A percentile compares a stretch with the other conserved stretches of the same genome.
These are phyloP conservation scores for Petrocephalus schoutedeni DNA, from an alignment of 2,797 vertebrate genomes.

Conservation along the genomic window DNA sequence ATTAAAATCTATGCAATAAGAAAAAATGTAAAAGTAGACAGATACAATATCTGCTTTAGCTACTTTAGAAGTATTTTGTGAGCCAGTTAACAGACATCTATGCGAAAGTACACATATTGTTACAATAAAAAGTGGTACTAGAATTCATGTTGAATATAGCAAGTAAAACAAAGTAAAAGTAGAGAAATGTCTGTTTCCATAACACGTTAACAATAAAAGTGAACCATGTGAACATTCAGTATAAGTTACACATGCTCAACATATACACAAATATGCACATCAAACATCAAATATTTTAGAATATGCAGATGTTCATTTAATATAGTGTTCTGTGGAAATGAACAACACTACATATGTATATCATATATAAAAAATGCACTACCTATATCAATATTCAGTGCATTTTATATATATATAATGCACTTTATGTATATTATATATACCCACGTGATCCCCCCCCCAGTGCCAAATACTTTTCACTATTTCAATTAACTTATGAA, in stretches of 20 bases:
- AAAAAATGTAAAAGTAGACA: not conserved
- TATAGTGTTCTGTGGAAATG: not conserved
- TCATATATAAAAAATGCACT: not conserved
- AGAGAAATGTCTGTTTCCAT: not conserved
- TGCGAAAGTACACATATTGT: not conserved
- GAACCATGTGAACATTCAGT: not conserved
- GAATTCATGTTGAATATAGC: not conserved
- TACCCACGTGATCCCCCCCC: not conserved
- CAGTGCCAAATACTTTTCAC: not conserved
- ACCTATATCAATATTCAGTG: not conserved
- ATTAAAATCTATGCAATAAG: constrained; percentile 48
- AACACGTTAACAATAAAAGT: not conserved
- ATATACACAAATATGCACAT: not conserved
- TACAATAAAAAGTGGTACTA: not conserved
- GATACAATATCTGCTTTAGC: not conserved
- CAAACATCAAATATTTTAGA: not conserved
- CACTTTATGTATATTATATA: constrained; percentile 11
- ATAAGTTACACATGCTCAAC: not conserved
- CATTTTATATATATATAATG: constrained; percentile 12
- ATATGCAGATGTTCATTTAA: not conserved
- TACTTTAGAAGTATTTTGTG: not conserved
- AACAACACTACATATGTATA: not conserved
- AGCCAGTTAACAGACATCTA: not conserved
- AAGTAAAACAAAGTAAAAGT: not conserved
- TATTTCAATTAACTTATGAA: not conserved